Evolutionary conservation across 2,797 vertebrate species (phyloP), one percentile per base, ranked within the genome.

Genomic region (Tinamus major): DNA sequence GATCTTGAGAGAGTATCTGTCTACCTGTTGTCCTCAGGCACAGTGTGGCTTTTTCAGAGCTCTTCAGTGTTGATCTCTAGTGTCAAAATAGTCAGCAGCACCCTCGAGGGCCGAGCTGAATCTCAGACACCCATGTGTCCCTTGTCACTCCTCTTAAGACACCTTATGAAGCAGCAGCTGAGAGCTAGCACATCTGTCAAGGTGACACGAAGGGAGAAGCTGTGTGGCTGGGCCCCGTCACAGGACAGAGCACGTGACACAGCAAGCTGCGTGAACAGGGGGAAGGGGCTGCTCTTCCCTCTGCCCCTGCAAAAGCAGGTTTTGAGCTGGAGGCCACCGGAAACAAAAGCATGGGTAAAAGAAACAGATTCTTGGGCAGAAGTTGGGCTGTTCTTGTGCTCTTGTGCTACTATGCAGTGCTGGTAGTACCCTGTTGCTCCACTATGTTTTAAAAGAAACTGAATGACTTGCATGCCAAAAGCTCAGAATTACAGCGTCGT

Each of bases 151-250:
- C 39, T 70, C 75, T 67, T 71, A 49, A 86, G 64, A 18, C 49
- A 71, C 64, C 13, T 39, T 44, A 42, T 19, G 61, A 24, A 55
- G 59, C 68, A 56, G 31, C 39, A 53, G 31, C 39, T 76, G 21
- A 71, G 89, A 46, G 39, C n/a, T 63, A 71, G 56, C 63, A 13
- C 31, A 9, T 86, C 29, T 82, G 26, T 82, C 48, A 77, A 77
- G 81, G 41, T 85, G 86, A 89, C 84, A 29, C 29, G 24, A 80
- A 87, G 41, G 53, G 61, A 91, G 49, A 67, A 93, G 4, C 29
- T 35, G 39, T 53, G 15, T 23, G 59, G 56, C 39, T 78, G 39
- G 16, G 13, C 84, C 13, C 13, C 4, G 0, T 37, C 4, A 1
- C 2, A 4, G 35, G 21, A 8, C 0, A 0, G 39, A 46, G 21